These are phyloP conservation scores for Rhegmatorhina hoffmannsi DNA, from an alignment of 2,113 vertebrate genomes.

Conservation along the genomic window DNA sequence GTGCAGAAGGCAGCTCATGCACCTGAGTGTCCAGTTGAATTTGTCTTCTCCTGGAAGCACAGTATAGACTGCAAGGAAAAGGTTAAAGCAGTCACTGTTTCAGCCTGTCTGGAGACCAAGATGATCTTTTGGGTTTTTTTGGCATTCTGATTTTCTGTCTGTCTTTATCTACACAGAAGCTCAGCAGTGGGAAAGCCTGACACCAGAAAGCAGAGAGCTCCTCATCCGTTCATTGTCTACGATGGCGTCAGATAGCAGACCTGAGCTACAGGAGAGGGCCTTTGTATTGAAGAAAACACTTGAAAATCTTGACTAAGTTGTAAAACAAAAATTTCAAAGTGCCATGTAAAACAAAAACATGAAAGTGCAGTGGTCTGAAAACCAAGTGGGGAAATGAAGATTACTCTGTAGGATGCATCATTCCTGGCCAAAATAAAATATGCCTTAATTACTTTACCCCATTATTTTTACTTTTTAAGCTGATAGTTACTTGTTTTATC, in stretches of 20 bases:
- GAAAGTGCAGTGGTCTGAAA: conserved; percentile 73
- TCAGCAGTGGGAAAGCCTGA: conserved; percentile 89
- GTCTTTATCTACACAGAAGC: conserved; percentile 76
- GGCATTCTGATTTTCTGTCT: not conserved
- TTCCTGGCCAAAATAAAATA: conserved; percentile 83
- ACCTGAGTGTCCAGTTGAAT: not conserved
- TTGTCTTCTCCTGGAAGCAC: not conserved
- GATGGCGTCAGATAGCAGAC: conserved; percentile 89
- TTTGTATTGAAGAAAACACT: conserved; percentile 89
- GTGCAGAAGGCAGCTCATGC: not conserved
- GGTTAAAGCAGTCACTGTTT: not conserved
- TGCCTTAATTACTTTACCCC: conserved; percentile 78
- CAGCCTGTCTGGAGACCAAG: not conserved
- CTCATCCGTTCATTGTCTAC: conserved; percentile 87
- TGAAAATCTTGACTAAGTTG: conserved; percentile 76
- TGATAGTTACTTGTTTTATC: not conserved
- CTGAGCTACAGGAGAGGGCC: conserved; percentile 91
- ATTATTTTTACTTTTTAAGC: conserved; percentile 57
- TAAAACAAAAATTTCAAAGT: conserved; percentile 67
- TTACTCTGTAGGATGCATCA: conserved; percentile 82
- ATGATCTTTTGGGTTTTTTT: not conserved
- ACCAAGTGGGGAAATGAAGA: conserved; percentile 67
- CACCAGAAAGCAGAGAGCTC: conserved; percentile 83
- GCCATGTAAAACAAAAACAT: conserved; percentile 74
- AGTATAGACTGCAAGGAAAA: fast-evolving